phyloP scores from a whole-genome alignment of 2,113 vertebrate genomes.

The Hemicordylus capensis region DNA sequence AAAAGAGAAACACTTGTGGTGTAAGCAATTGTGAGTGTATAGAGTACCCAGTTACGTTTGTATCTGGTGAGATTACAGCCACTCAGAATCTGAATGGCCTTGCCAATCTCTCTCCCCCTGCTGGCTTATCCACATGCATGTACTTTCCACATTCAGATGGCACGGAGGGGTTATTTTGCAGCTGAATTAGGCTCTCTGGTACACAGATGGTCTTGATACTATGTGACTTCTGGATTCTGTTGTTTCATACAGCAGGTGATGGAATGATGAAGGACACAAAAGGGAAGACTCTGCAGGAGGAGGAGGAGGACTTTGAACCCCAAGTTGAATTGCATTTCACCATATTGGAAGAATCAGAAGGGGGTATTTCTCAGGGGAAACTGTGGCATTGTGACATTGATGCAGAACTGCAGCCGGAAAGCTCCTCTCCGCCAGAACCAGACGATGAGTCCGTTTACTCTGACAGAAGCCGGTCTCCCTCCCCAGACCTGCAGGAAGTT shows the following conservation, averaged over 20 bases:
- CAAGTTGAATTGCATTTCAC: constrained; percentile 27
- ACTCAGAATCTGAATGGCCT: background rate
- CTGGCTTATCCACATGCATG: background rate
- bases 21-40: background rate
- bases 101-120: background rate
- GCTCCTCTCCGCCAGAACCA: background rate
- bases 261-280: constrained; percentile 31
- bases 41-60: background rate
- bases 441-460: constrained; percentile 10
- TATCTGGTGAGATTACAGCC: background rate
- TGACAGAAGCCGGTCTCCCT: background rate
- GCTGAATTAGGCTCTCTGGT: too few species aligned
- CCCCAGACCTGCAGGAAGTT: background rate
- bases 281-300: constrained; percentile 1
- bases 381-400: constrained; percentile 20
- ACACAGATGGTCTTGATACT: background rate
- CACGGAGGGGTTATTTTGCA: background rate
- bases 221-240: background rate
- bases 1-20: too few species aligned
- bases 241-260: background rate
- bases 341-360: constrained; percentile 30
- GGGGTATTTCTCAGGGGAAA: constrained; percentile 31
- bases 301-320: constrained; percentile 19
- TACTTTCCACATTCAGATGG: background rate
- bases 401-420: background rate